Base-by-base conservation (phyloP, 2,888 invertebrate species). In the Punctoribates punctum region DNA sequence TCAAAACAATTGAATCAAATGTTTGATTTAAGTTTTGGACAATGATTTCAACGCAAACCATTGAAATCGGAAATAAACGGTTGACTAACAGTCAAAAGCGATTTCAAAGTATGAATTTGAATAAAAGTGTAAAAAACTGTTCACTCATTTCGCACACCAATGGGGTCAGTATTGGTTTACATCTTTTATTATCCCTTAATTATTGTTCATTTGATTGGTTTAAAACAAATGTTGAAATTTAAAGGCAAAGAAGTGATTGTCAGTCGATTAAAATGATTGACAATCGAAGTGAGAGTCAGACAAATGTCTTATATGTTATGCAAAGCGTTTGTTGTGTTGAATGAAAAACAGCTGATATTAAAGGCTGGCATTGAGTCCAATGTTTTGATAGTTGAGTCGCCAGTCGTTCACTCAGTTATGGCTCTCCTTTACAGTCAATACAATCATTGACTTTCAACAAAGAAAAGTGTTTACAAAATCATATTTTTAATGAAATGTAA, bases 21-120 rank as follows among this genome's bases (percentile, higher is more conserved):
- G 46, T 15, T 17, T 23, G 25, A 25, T 9, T 25, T 13, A 25
- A 4, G 11, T 6, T 8, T 11, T 57, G 57, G 54, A 70, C 70
- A 70, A 70, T 70, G 70, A 38, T 34, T 29, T 60, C 25, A 17
- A 70, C 46, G 17, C 23, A 70, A 70, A 70, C 70, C 23, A 70
- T 70, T 9, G 42, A 70, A 70, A 34, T 70, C 1, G 8, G 13
- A 23, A 70, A 46, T 20, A 70, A 70, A 70, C 20, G 46, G 5
- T 23, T 42, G 20, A 20, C 11, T 42, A 70, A 70, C 13, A 70
- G 46, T 42, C 70, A 70, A 46, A 70, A 70, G 25, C 3, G 38
- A 5, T 70, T 42, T 20, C 70, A 70, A 70, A 70, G 17, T 11
- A 70, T 70, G 70, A 70, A 70, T 70, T 42, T 70, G 42, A 70